Percentiles rank a stretch among this genome's conserved stretches.
Evolutionary conservation across 2,888 invertebrate genomes (phyloP).

Genomic region (Amblyjoppa fuscipennis): DNA sequence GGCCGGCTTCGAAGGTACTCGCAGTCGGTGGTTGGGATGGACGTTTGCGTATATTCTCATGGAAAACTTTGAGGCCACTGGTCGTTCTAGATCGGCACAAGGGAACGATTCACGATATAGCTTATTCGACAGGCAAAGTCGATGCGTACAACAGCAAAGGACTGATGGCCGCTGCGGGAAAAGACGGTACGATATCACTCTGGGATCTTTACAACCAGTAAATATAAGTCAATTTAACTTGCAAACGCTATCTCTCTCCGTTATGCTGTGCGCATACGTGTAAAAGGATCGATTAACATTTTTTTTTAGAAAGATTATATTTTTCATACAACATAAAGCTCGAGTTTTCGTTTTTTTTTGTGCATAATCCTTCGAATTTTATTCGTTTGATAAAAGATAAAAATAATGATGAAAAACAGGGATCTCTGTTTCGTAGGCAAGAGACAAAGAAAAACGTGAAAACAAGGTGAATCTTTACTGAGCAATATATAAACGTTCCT

Average conservation of each 20-base stretch:
- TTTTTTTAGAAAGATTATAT: slow-evolving; percentile 53
- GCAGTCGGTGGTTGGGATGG: slow-evolving; percentile 93
- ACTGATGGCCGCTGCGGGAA: slow-evolving; percentile 92
- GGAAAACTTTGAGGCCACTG: slow-evolving; percentile 90
- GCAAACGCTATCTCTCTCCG: not conserved
- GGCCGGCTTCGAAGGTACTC: slow-evolving; percentile 91
- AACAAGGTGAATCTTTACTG: slow-evolving; percentile 50
- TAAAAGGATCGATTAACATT: slow-evolving; percentile 9
- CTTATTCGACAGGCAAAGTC: slow-evolving; percentile 89
- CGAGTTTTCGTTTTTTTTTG: not conserved
- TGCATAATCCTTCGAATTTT: not conserved
- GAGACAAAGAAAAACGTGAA: slow-evolving; percentile 18
- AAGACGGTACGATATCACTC: slow-evolving; percentile 91
- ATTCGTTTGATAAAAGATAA: slow-evolving; percentile 34
- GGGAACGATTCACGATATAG: slow-evolving; percentile 90
- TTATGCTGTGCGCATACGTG: not conserved
- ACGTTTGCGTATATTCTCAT: slow-evolving; percentile 91
- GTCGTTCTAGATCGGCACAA: slow-evolving; percentile 92
- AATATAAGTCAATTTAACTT: slow-evolving; percentile 50
- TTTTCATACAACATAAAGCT: slow-evolving; percentile 65
- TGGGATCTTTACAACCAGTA: slow-evolving; percentile 92
- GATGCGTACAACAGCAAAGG: slow-evolving; percentile 89
- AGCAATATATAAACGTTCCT: slow-evolving; percentile 44
- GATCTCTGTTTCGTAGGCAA: not conserved
- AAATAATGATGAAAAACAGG: slow-evolving; percentile 37